Percentiles rank a stretch among this genome's conserved stretches.
phyloP scores from a whole-genome alignment of 2,113 vertebrate genomes.

The Corythoichthys intestinalis region DNA sequence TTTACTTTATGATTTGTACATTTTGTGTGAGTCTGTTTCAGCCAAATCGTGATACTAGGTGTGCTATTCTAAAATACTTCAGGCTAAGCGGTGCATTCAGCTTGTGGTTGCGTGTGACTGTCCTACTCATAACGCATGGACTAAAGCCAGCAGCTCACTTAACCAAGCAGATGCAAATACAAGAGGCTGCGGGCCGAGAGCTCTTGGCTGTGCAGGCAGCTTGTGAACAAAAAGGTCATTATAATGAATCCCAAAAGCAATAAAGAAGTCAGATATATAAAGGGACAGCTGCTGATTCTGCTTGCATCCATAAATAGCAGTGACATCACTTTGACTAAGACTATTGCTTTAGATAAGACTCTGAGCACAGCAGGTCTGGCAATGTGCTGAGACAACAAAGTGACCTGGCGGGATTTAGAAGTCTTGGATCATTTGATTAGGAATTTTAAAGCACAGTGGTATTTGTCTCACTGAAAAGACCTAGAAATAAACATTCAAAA shows the following conservation, averaged over 20 bases:
- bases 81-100: constrained; percentile 5
- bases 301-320: constrained; percentile 9
- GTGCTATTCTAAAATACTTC: neutral
- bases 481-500: neutral
- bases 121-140: neutral
- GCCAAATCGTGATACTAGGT: neutral
- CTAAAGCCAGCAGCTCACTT: constrained; percentile 9
- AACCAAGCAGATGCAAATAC: neutral
- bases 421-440: neutral
- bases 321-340: constrained; percentile 3
- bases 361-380: constrained; percentile 8
- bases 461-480: neutral
- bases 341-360: constrained; percentile 6
- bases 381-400: constrained; percentile 1
- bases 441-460: neutral
- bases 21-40: neutral
- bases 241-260: constrained; percentile 7
- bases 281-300: constrained; percentile 16
- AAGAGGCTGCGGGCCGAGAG: neutral
- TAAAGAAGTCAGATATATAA: constrained; percentile 9
- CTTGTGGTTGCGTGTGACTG: neutral
- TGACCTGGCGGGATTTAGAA: neutral
- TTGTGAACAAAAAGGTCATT: constrained; percentile 12
- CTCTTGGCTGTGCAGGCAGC: neutral
- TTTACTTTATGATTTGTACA: neutral